Base-by-base conservation (phyloP, 2,113 vertebrate species). In the Scophthalmus maximus region DNA sequence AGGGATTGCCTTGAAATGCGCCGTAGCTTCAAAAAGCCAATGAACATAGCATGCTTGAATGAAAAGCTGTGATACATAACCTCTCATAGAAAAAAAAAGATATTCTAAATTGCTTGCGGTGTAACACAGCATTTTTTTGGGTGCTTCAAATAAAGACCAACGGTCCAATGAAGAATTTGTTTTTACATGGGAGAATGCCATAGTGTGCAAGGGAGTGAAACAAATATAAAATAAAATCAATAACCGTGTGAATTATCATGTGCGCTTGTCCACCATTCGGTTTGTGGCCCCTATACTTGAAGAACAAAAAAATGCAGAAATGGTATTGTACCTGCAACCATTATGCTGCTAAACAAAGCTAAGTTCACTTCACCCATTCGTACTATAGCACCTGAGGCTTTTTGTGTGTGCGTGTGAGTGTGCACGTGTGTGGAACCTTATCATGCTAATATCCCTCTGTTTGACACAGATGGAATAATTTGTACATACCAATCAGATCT, bases 1-100 rank as follows among this genome's bases (percentile, higher is more conserved):
- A 88, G 91, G 91, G 85, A 93, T 92, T 91, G 82, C 74, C 76
- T 89, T 91, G 84, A 90, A 91, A 92, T 88, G 82, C 81, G 65
- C 79, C 66, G 44, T 73, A 84, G 86, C 90, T 89, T 92, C 87
- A 92, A 89, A n/a, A 92, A 92, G 83, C 82, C 91, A 88, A 82
- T 85, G 90, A 92, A 83, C 85, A 76, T 82, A 60, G 67, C 76
- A 69, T 82, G 73, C 84, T 86, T 76, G 73, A 85, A 85, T 87
- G 83, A 87, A 91, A 90, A 79, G 82, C 68, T 81, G n/a, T n/a
- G 83, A 89, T 89, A 72, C 74, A 87, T 89, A 81, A 82, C 80
- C 68, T 84, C 87, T 83, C 23, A 46, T n/a, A 47, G 47, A 8
- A 81, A 79, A 72, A 78, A 30, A 23, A 62, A 53, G 50, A 79